Evolutionary conservation across 2,888 invertebrate species (phyloP), one percentile per base, ranked within the genome.

Genomic region (Lasioglossum pauxillum): DNA sequence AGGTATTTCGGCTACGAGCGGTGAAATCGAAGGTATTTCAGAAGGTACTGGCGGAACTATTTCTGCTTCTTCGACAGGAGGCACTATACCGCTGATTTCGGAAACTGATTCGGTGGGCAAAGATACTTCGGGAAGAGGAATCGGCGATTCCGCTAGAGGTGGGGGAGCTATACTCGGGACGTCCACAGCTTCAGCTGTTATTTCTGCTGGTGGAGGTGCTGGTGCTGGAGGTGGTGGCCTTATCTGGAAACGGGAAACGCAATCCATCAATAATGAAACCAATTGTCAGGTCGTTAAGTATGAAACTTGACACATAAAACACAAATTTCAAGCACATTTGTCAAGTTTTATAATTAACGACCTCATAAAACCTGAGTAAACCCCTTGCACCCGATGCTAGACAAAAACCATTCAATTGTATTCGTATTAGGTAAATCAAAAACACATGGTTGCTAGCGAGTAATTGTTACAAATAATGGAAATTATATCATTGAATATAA

Each of bases 1-100:
- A 38, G 94, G 93, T 80, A 95, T 93, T 79, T 94, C 95, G 5
- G 95, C 94, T 90, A 95, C 94, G 86, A 95, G 95, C 80, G 94
- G 89, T 12, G 89, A 83, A 31, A 94, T 93, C 82, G 93, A 95
- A 38, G 95, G 93, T 78, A 93, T 86, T 84, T 94, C 94, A 0
- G 96, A 95, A 10, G 95, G 69, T 69, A 38, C 94, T 1, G 96
- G 95, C 0, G 84, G 95, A 89, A 91, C 86, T 10, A 92, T 90
- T 73, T 93, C 93, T 14, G 92, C 90, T 79, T 91, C 89, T 80
- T 94, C 93, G 19, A 92, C 90, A 31, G 93, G 85, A 76, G 93
- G 93, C 83, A 94, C 88, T 78, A 95, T 92, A 88, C 93, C 91
- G 79, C 93, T 92, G 84, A 95, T 92, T 71, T 95, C 94, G 69